phyloP scores from a whole-genome alignment of 2,113 vertebrate genomes.

The Toxostoma redivivum region DNA sequence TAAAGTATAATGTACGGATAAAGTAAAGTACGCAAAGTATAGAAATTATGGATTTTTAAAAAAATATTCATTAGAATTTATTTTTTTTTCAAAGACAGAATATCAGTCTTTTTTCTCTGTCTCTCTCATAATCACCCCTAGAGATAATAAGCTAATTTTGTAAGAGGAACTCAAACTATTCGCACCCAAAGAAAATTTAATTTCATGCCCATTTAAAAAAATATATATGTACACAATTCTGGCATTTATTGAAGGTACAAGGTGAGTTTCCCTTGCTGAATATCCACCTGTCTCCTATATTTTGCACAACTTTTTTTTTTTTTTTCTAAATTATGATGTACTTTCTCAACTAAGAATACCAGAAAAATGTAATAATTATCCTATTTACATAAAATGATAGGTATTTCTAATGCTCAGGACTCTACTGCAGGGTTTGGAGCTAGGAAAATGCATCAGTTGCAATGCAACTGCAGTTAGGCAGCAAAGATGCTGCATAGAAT shows the following conservation, averaged over 20 bases:
- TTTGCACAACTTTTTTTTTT: not conserved
- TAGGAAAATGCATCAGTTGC: constrained; percentile 18
- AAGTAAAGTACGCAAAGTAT: too few species aligned
- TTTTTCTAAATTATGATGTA: not conserved
- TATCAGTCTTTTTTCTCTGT: not conserved
- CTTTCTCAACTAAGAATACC: not conserved
- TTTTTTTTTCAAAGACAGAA: not conserved
- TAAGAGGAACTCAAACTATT: not conserved
- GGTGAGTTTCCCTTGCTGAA: not conserved
- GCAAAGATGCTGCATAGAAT: not conserved
- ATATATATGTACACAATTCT: not conserved
- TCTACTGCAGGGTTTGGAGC: not conserved
- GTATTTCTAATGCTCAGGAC: not conserved
- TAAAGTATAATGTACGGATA: too few species aligned
- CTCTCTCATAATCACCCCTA: not conserved
- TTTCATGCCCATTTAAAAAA: not conserved
- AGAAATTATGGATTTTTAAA: not conserved
- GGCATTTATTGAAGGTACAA: not conserved
- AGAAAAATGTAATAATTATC: not conserved
- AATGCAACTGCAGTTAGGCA: not conserved
- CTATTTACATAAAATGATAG: not conserved
- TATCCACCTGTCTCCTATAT: not conserved
- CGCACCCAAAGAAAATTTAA: not conserved
- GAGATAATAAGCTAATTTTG: not conserved
- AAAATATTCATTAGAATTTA: not conserved